These are phyloP conservation scores for Lytechinus variegatus DNA, from an alignment of 35 echinoderm and acorn worm genomes.

Conservation along the genomic window DNA sequence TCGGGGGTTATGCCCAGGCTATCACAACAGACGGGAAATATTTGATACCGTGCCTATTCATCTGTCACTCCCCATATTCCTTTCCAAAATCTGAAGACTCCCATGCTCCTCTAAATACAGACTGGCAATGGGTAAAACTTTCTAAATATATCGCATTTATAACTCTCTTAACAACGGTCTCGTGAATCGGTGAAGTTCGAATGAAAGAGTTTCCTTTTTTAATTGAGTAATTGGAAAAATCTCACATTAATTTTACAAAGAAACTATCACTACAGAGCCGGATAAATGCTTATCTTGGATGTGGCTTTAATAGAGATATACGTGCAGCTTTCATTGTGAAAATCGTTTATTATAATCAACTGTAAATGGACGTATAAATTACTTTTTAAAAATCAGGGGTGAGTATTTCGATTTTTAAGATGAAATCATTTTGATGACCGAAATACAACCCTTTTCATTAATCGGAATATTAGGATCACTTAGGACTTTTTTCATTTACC, in stretches of 20 bases:
- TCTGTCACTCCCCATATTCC: neutral
- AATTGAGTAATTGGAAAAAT: neutral
- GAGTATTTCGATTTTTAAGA: too few species aligned
- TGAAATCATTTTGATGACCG: too few species aligned
- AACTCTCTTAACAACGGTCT: neutral
- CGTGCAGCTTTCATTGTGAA: too few species aligned
- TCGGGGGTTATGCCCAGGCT: conserved; percentile 28
- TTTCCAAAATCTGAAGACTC: neutral
- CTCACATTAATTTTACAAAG: neutral
- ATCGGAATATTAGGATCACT: too few species aligned
- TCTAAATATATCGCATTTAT: neutral
- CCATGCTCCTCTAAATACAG: neutral
- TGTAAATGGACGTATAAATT: too few species aligned
- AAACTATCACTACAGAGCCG: too few species aligned
- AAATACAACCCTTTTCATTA: too few species aligned
- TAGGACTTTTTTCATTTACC: too few species aligned
- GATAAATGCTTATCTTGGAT: too few species aligned
- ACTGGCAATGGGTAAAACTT: neutral
- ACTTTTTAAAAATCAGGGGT: too few species aligned
- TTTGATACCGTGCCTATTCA: conserved; percentile 29
- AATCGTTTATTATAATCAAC: too few species aligned
- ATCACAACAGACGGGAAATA: conserved; percentile 40
- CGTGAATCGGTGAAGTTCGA: neutral
- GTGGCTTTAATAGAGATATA: too few species aligned
- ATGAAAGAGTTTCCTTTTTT: neutral